A percentile compares a stretch with the other conserved stretches of the same genome.
phyloP scores from a whole-genome alignment of 2,113 vertebrate species.

The Rhynchomys soricoides region DNA sequence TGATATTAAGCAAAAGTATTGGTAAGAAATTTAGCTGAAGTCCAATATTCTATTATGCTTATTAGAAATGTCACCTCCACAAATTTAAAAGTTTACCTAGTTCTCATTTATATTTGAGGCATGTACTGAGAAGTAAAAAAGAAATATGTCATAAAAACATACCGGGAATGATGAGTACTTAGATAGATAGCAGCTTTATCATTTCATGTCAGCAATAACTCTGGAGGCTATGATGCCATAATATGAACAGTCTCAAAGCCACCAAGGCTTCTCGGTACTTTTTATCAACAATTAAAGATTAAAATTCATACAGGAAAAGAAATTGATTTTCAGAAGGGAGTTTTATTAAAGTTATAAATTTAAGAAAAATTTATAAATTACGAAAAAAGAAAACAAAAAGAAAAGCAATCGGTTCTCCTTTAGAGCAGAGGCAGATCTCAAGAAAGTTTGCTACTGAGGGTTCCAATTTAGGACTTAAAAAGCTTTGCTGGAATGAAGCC shows the following conservation, averaged over 20 bases:
- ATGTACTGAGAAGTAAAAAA: not conserved
- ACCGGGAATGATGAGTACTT: too few relatives aligned
- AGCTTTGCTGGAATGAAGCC: too few relatives aligned
- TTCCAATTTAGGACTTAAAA: not conserved
- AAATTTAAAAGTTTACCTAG: not conserved
- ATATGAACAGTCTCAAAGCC: not conserved
- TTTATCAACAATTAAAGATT: not conserved
- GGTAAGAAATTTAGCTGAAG: not conserved
- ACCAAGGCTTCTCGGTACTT: not conserved
- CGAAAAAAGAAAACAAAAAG: too few relatives aligned
- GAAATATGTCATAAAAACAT: too few relatives aligned
- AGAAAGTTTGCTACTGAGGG: not conserved
- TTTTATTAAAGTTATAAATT: not conserved
- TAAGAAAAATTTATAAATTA: not conserved
- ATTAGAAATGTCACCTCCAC: fast-evolving
- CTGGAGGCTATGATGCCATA: not conserved
- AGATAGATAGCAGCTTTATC: not conserved
- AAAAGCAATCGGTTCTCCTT: not conserved
- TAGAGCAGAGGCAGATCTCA: not conserved
- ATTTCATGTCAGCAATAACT: not conserved
- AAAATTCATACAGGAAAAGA: not conserved
- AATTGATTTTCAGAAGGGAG: not conserved
- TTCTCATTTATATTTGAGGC: not conserved
- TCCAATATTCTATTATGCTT: too few relatives aligned
- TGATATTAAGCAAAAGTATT: not conserved